These are phyloP conservation scores for Hydrochoerus hydrochaeris DNA, from an alignment of 2,113 vertebrate species.

Conservation along the genomic window DNA sequence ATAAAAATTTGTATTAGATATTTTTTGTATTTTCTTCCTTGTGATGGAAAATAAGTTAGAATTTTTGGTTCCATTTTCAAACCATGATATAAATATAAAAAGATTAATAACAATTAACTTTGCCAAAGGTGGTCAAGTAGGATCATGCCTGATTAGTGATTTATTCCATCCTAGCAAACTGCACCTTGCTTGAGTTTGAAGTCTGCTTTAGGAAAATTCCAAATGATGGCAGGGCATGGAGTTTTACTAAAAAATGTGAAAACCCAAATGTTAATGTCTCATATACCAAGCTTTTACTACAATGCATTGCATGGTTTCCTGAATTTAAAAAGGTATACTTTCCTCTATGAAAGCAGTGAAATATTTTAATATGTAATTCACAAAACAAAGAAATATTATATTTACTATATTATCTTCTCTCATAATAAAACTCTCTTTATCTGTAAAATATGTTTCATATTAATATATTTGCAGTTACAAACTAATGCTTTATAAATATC, in stretches of 20 bases:
- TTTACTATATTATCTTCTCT: background rate
- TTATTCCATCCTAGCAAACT: background rate
- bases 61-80: slow-evolving; percentile 31
- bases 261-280: slow-evolving; percentile 26
- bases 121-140: background rate
- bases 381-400: background rate
- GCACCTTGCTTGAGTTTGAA: background rate
- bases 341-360: background rate
- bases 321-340: background rate
- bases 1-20: background rate
- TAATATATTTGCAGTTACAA: background rate
- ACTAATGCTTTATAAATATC: slow-evolving; percentile 10
- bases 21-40: background rate
- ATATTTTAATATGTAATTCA: background rate
- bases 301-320: background rate
- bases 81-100: background rate
- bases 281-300: background rate
- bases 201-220: background rate
- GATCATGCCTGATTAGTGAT: background rate
- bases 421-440: slow-evolving; percentile 41
- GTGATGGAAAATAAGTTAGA: background rate
- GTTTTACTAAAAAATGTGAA: background rate
- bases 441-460: background rate
- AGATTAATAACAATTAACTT: background rate
- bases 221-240: background rate